Percentiles rank a stretch among this genome's conserved stretches.
These are phyloP conservation scores for Tetragnatha versicolor DNA, from an alignment of 1,140 invertebrate genomes.

Conservation along the genomic window DNA sequence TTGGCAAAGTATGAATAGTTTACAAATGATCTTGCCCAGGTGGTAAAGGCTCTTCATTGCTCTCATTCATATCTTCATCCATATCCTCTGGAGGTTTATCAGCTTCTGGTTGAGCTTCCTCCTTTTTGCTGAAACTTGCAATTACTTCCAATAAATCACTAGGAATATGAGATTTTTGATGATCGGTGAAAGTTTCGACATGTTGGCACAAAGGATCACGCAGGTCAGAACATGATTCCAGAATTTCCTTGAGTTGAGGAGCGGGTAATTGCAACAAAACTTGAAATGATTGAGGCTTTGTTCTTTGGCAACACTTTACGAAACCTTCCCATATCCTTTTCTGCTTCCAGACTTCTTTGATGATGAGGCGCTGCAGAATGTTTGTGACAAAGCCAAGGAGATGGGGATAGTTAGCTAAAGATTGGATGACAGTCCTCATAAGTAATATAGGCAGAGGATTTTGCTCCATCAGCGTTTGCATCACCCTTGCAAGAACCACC, in stretches of 20 bases:
- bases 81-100: neutral
- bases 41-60: conserved; percentile 8
- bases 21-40: neutral
- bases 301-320: conserved; percentile 92
- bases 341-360: conserved; percentile 94
- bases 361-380: conserved; percentile 86
- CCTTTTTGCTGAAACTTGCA: conserved; percentile 53
- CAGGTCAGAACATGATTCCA: conserved; percentile 78
- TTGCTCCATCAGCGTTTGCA: conserved; percentile 91
- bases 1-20: too few species aligned
- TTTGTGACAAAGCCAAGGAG: conserved; percentile 91
- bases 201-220: conserved; percentile 75
- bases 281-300: conserved; percentile 86
- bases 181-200: conserved; percentile 78
- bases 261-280: conserved; percentile 85
- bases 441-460: conserved; percentile 88
- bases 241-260: conserved; percentile 76
- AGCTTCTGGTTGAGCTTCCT: neutral
- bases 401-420: conserved; percentile 84
- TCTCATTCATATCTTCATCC: neutral
- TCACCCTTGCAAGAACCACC: conserved; percentile 86
- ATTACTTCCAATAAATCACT: conserved; percentile 68
- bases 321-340: conserved; percentile 98
- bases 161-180: conserved; percentile 73
- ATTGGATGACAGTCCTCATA: conserved; percentile 96